Evolutionary conservation across 2,888 invertebrate genomes (phyloP).

Genomic region (Leucoptera coffeella): DNA sequence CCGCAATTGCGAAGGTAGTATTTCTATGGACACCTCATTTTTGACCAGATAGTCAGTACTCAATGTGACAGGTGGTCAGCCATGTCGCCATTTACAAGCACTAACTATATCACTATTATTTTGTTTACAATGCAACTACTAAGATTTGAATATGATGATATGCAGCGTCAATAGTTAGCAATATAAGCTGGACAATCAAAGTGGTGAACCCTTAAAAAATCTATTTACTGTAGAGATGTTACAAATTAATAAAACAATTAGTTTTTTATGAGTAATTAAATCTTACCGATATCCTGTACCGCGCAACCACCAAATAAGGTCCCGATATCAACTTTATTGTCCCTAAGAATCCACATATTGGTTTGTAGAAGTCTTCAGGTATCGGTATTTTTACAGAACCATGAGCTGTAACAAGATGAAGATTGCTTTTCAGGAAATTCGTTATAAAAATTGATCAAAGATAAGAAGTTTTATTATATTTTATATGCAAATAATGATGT

Average conservation of each 20-base stretch:
- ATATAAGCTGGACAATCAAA: background rate
- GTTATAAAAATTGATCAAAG: no score
- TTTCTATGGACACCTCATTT: no score
- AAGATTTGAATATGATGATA: no score
- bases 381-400: slow-evolving; percentile 37
- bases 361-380: slow-evolving; percentile 39
- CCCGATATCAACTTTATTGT: slow-evolving; percentile 79
- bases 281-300: slow-evolving; percentile 62
- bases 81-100: no score
- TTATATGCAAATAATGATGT: background rate
- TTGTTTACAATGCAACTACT: no score
- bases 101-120: no score
- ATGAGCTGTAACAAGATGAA: background rate
- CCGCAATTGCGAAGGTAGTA: no score
- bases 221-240: background rate
- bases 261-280: background rate
- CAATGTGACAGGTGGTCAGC: no score
- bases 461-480: no score
- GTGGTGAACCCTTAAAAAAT: background rate
- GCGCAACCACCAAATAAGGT: slow-evolving; percentile 82
- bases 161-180: background rate
- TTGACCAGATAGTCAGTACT: no score
- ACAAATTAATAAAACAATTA: background rate
- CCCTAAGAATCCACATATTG: slow-evolving; percentile 86
- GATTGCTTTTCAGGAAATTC: no score